phyloP scores from a whole-genome alignment of 2,888 invertebrate species.

The Stramonita haemastoma region DNA sequence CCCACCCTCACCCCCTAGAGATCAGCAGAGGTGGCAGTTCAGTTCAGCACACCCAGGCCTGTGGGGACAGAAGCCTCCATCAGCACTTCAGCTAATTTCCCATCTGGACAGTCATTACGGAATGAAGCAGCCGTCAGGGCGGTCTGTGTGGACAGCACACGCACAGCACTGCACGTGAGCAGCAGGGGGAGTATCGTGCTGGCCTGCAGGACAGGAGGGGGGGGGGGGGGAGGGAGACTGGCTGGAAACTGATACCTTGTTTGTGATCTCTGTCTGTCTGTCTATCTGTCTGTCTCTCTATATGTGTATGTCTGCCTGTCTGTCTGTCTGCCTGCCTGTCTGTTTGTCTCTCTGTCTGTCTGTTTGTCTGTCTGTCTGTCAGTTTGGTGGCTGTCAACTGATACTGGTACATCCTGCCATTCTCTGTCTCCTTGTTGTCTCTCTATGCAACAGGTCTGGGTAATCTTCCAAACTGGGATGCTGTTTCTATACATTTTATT shows the following conservation, averaged over 20 bases:
- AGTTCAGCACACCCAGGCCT: background rate
- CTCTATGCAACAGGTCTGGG: too few relatives aligned
- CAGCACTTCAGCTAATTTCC: background rate
- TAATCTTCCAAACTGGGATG: too few relatives aligned
- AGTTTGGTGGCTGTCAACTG: too few relatives aligned
- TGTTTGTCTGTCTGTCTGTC: too few relatives aligned
- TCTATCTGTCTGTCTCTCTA: too few relatives aligned
- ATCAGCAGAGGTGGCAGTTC: background rate
- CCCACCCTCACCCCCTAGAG: background rate
- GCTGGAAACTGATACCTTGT: background rate
- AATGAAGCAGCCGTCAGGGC: background rate
- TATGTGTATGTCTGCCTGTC: too few relatives aligned
- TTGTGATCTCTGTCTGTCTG: too few relatives aligned
- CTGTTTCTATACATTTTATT: too few relatives aligned
- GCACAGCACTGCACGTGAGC: background rate
- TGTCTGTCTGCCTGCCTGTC: too few relatives aligned
- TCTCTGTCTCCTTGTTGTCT: too few relatives aligned
- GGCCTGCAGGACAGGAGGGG: background rate
- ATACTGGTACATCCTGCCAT: too few relatives aligned
- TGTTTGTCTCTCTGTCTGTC: too few relatives aligned
- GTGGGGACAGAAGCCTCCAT: background rate
- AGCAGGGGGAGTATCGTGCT: background rate
- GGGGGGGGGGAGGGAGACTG: background rate
- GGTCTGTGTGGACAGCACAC: background rate
- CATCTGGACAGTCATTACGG: background rate